Evolutionary conservation across 1,140 invertebrate genomes (phyloP).

Genomic region (Drosophila punjabiensis): DNA sequence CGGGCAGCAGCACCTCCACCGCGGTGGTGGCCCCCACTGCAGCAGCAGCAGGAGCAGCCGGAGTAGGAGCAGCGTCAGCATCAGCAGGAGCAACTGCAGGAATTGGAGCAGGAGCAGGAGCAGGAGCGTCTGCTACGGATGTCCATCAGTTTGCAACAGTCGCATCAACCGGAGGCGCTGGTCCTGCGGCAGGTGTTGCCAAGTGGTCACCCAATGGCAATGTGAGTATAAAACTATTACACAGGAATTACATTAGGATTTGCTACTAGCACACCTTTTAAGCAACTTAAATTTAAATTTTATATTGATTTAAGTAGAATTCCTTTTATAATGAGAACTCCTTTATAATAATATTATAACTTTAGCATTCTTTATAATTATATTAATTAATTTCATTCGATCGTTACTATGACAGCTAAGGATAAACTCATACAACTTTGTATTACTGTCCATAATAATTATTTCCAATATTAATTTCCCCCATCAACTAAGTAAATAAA

Average conservation of each 20-base stretch:
- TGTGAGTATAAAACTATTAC: constrained; percentile 64
- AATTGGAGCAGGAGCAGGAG: constrained; percentile 14
- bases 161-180: constrained; percentile 22
- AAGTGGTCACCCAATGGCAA: constrained; percentile 84
- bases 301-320: not conserved
- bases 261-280: not conserved
- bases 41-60: constrained; percentile 1
- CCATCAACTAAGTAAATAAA: not conserved
- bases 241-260: too few relatives aligned
- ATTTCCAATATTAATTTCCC: not conserved
- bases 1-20: constrained; percentile 68
- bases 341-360: not conserved
- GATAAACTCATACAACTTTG: not conserved
- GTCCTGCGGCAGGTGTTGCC: constrained; percentile 53
- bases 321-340: too few relatives aligned
- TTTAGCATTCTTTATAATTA: not conserved
- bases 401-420: too few relatives aligned
- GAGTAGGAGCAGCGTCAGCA: constrained; percentile 21
- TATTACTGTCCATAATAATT: not conserved
- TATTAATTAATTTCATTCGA: not conserved
- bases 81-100: constrained; percentile 24
- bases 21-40: constrained; percentile 57
- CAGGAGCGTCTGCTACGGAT: constrained; percentile 27
- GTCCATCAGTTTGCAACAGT: constrained; percentile 44
- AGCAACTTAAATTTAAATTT: not conserved